Base-by-base conservation (phyloP, 2,797 vertebrate species). In the Tolypeutes matacus region DNA sequence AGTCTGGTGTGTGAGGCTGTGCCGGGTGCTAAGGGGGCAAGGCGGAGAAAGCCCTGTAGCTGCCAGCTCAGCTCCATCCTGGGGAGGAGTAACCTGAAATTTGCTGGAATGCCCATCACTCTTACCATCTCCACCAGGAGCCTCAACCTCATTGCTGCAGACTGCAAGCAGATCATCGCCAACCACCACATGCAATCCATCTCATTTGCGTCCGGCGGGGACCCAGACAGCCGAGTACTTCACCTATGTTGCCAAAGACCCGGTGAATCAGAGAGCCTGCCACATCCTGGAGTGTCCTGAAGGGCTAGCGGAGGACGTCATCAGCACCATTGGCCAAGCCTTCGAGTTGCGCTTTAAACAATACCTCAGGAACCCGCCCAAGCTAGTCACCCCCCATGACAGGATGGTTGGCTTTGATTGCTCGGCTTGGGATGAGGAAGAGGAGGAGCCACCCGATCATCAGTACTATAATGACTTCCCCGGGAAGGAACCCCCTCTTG, bases 161-260 rank as follows among this genome's bases (percentile, higher is more conserved):
- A 99, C 98, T 99, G 99, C 98, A 99, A 99, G 98, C 99, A 99
- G 99, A 99, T 99, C 98, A 99, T 99, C 1, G 99, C 99, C 98
- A 99, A 99, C 97, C 99, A 99, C 98, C 99, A 99, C 98, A 99
- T 99, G 99, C 99, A 99, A 98, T 99, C 99, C 97, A 99, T 99
- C 98, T 99, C 99, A 89, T 99, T 99, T 3, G 99, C 99, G 0
- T 99, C 99, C 14, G 99, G 99, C 97, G 99, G 99, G 98, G 99
- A 99, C 98, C 99, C 99, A 98, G 99, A 99, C 99, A 13, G 99
- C 99, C 0, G 99, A 99, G 91, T 99, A 99, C 9, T 99, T 99
- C 27, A 99, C 99, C 94, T 99, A 99, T 13, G 99, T 99, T 98
- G 99, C 99, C 99, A 99, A 99, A 99, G 99, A 99, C 97, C 99